Evolutionary conservation across 37 sponge, comb jelly and placozoan genomes (phyloP).

Genomic region (Aplysina aerophoba): DNA sequence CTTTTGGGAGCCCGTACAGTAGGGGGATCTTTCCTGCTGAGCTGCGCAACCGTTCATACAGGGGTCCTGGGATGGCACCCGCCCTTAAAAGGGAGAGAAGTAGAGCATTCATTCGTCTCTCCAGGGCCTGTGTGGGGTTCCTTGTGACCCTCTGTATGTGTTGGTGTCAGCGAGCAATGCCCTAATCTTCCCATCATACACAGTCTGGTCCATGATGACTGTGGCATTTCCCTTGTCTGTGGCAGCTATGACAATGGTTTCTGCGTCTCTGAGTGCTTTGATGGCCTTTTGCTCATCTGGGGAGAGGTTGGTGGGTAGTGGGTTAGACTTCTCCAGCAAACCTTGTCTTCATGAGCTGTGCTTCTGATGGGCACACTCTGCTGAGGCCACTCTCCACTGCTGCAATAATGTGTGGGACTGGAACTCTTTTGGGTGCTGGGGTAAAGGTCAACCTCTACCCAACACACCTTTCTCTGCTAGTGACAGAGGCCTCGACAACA

Average conservation of each 20-base stretch:
- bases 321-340: neutral
- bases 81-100: neutral
- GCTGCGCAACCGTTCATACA: constrained; percentile 29
- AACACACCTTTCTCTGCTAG: too few relatives aligned
- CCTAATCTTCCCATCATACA: constrained; percentile 3
- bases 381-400: neutral
- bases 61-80: neutral
- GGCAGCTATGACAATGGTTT: constrained; percentile 10
- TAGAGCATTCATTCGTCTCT: constrained; percentile 27
- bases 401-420: neutral
- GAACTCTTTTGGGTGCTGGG: too few relatives aligned
- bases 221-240: constrained; percentile 21
- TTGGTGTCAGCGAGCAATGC: neutral
- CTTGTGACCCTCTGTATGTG: neutral
- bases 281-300: constrained; percentile 15
- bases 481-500: too few relatives aligned
- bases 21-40: constrained; percentile 33
- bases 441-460: too few relatives aligned
- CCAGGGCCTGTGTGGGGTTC: constrained; percentile 31
- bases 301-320: constrained; percentile 1
- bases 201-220: constrained; percentile 1
- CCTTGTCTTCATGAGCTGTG: too few relatives aligned
- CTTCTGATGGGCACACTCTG: too few relatives aligned
- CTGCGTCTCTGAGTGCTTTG: too few relatives aligned
- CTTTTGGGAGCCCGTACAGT: constrained; percentile 44